These are phyloP conservation scores for Caenorhabditis sp. DNA, from an alignment of 2,888 invertebrate species.

Conservation along the genomic window DNA sequence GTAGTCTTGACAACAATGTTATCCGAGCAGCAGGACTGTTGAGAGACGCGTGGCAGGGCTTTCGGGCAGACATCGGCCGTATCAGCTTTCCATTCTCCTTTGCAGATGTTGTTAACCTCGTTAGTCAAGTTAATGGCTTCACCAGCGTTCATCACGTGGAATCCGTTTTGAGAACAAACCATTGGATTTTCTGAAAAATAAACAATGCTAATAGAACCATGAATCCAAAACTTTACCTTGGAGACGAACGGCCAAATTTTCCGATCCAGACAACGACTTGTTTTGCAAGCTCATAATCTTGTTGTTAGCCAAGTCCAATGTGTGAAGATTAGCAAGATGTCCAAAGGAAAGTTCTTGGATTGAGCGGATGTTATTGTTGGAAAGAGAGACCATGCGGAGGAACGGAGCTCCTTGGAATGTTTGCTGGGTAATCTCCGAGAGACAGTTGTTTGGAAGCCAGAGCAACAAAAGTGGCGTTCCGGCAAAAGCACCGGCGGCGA, in stretches of 20 bases:
- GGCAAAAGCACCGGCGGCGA: slow-evolving; percentile 78
- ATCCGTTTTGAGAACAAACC: slow-evolving; percentile 78
- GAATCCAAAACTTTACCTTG: no score
- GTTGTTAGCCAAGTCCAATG: slow-evolving; percentile 91
- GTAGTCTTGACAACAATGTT: slow-evolving; percentile 45
- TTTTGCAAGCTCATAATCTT: slow-evolving; percentile 72
- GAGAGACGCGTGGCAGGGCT: slow-evolving; percentile 54
- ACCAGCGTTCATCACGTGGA: slow-evolving; percentile 78
- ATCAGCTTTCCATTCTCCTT: slow-evolving; percentile 67
- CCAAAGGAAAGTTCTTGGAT: slow-evolving; percentile 82
- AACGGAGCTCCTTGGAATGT: slow-evolving; percentile 79
- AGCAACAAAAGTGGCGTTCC: slow-evolving; percentile 78
- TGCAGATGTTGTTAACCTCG: slow-evolving; percentile 77
- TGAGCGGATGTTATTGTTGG: slow-evolving; percentile 78
- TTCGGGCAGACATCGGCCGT: slow-evolving; percentile 74
- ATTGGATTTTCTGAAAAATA: slow-evolving; percentile 79
- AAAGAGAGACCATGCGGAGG: slow-evolving; percentile 78
- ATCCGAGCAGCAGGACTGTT: slow-evolving; percentile 68
- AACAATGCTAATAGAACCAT: no score
- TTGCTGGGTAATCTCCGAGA: slow-evolving; percentile 69
- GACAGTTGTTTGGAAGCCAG: slow-evolving; percentile 79
- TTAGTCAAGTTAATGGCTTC: slow-evolving; percentile 78
- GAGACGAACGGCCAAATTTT: slow-evolving; percentile 75
- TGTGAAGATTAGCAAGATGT: slow-evolving; percentile 89
- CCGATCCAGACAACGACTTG: slow-evolving; percentile 73